Base-by-base conservation (phyloP, 2,888 invertebrate genomes). In the Eupithecia dodoneata region DNA sequence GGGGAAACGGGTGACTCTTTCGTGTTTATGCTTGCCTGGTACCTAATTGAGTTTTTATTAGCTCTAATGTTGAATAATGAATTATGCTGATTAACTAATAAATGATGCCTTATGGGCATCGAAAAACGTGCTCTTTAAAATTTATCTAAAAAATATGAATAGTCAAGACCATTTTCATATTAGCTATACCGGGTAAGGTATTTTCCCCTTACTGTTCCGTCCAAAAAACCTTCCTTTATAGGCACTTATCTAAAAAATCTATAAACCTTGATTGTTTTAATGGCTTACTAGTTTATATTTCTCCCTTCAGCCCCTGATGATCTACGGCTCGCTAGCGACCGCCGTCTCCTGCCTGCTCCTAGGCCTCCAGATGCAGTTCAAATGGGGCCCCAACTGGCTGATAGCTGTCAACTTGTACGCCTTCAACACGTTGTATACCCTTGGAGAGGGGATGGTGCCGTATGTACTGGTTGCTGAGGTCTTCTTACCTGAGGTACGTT, bases 361-460 rank as follows among this genome's bases (percentile, higher is more conserved):
- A 7, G 92, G 92, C 7, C 83, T 88, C 0, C 92, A 91, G 79
- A 83, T 92, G 44, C 92, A 91, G 18, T 59, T 88, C 18, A 83
- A 86, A 13, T 90, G 90, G 90, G 92, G 88, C 0, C 92, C 92
- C 0, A 85, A 80, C 74, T 89, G 90, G 87, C 9, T 90, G 42
- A 86, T 89, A 0, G 90, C 87, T 0, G 78, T 89, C 44, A 83
- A 88, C 73, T 87, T 92, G 12, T 90, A 89, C 81, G 6, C 84
- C 1, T 92, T 87, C 80, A 83, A 85, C 12, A 80, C 86, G 2
- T 74, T 85, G 15, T 91, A 87, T 80, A 87, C 86, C 0, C 77
- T 89, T 4, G 91, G 92, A 0, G 88, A 89, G 0, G 91, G 91
- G 0, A 91, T 88, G 0, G 88, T 92, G 7, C 92, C 92, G 0